Base-by-base conservation (phyloP, 1,140 invertebrate genomes). In the Hypothenemus hampei region DNA sequence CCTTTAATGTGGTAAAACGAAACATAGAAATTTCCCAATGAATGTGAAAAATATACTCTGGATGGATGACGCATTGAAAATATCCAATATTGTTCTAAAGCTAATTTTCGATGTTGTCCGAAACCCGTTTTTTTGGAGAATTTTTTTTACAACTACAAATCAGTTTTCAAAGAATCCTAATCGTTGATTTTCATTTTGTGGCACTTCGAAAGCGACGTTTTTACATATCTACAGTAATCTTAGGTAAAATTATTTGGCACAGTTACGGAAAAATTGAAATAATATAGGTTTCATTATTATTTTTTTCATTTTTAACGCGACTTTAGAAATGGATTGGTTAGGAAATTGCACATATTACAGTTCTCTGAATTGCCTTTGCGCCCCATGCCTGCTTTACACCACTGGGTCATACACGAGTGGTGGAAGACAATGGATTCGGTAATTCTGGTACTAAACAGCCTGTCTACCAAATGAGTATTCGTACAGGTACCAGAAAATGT, bases 401-500 rank as follows among this genome's bases (percentile, higher is more conserved):
- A 67, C 66, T 63, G 41, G 49, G 41, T 33, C 19, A 54, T 26
- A 7, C 20, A 18, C 20, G 16, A 59, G 63, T 65, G 62, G 63
- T 61, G 66, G 68, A 69, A 69, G 66, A 69, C 66, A 53, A 56
- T 65, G 65, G 68, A 69, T 68, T 67, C 58, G 35, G 18, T 36
- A 39, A 33, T 23, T 23, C 61, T 69, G 67, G 67, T 65, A 67
- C 68, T 63, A 40, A 29, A 13, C 48, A 48, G 50, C 50, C 60
- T 62, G 61, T 58, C 62, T 67, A 64, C 58, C 56, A 36, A 61
- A 60, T 67, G 66, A 68, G 65, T 69, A 64, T 49, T 62, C 60
- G 51, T 60, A 69, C 68, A 69, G 68, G 68, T 69, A 68, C 68
- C 68, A 63, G 66, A 69, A 65, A 67, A 67, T 46, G 61, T 65